Conservation (phyloP, 2,888 invertebrate genomes). For the Chromoteleia sp. region DNA sequence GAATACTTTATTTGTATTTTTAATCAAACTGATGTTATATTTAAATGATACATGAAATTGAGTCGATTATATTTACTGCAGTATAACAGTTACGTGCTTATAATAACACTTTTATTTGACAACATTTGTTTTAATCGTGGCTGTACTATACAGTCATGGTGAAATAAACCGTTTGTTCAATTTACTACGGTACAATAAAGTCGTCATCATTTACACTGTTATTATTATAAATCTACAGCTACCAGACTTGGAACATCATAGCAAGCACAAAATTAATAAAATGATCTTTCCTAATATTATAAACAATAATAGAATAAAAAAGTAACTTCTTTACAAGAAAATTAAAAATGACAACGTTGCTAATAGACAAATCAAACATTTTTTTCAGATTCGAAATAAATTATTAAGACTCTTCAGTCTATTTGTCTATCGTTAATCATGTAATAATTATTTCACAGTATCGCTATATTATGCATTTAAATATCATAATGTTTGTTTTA, state of each 20-base stretch:
- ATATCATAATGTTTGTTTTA: too few relatives aligned
- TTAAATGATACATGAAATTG: constrained; percentile 2
- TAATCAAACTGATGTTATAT: background rate
- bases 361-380: too few relatives aligned
- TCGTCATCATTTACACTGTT: constrained; percentile 59
- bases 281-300: constrained; percentile 8
- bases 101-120: constrained; percentile 46
- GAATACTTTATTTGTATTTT: background rate
- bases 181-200: constrained; percentile 54
- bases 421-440: too few relatives aligned
- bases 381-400: too few relatives aligned
- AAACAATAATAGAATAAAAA: background rate
- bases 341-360: constrained; percentile 3
- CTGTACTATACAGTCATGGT: constrained; percentile 29
- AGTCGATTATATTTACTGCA: constrained; percentile 20
- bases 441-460: too few relatives aligned
- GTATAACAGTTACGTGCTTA: constrained; percentile 16
- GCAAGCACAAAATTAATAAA: constrained; percentile 42
- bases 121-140: constrained; percentile 43
- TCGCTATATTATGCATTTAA: too few relatives aligned
- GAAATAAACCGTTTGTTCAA: constrained; percentile 54
- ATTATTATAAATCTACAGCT: constrained; percentile 41
- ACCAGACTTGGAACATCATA: constrained; percentile 17
- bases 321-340: background rate
- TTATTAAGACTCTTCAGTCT: too few relatives aligned